Evolutionary conservation across 2,888 invertebrate genomes (phyloP).

Genomic region (Cataglyphis altisquamis): DNA sequence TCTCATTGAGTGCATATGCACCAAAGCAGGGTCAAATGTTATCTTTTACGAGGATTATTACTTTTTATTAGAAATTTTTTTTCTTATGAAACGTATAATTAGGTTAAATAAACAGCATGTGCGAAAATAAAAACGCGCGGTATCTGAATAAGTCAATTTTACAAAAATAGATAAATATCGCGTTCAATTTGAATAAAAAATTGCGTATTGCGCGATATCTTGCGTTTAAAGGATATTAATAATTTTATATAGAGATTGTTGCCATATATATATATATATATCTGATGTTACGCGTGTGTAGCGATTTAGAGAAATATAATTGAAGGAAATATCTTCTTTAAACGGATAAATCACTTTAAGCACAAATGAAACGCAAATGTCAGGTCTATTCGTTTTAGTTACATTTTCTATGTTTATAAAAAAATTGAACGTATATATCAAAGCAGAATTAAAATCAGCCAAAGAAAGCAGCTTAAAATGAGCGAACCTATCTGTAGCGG

Average conservation of each 20-base stretch:
- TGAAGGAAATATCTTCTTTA: not conserved
- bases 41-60: not conserved
- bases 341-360: not conserved
- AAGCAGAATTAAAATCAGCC: not conserved
- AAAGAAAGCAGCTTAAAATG: not conserved
- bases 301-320: not conserved
- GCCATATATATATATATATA: not conserved
- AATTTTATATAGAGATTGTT: not conserved
- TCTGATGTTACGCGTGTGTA: not conserved
- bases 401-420: not conserved
- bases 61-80: not conserved
- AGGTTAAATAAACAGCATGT: not conserved
- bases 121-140: not conserved
- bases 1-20: not conserved
- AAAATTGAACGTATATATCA: not conserved
- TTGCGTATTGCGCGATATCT: not conserved
- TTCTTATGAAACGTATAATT: not conserved
- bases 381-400: not conserved
- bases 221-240: not conserved
- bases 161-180: not conserved
- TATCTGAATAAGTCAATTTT: not conserved
- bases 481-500: not conserved
- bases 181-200: not conserved
- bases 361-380: not conserved
- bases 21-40: not conserved